phyloP scores from a whole-genome alignment of 2,113 vertebrate species.

The Zootoca vivipara region DNA sequence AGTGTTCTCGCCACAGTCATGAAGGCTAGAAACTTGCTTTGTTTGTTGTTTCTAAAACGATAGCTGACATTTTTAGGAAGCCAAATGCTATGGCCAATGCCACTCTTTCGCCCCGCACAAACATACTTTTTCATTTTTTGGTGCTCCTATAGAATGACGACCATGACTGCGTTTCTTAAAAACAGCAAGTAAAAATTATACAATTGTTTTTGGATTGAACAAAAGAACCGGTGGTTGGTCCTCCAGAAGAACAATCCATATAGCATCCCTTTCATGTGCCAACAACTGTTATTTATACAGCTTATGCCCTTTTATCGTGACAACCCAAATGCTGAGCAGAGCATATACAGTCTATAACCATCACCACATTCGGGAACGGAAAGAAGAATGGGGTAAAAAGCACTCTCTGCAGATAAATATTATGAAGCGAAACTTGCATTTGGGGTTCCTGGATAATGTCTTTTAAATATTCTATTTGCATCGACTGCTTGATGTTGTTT shows the following conservation, averaged over 20 bases:
- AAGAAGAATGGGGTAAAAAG: slow-evolving; percentile 13
- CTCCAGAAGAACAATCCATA: slow-evolving; percentile 66
- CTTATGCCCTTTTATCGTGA: slow-evolving; percentile 73
- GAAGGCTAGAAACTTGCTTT: neutral
- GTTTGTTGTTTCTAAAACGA: neutral
- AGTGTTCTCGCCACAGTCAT: neutral
- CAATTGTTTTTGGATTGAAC: slow-evolving; percentile 48
- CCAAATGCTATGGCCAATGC: neutral
- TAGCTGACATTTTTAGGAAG: neutral
- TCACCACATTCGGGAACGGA: slow-evolving; percentile 54
- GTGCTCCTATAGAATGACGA: neutral
- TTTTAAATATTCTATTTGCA: slow-evolving; percentile 55
- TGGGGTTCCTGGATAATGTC: slow-evolving; percentile 44
- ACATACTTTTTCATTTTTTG: neutral
- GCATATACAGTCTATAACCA: slow-evolving; percentile 57
- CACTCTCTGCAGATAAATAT: slow-evolving; percentile 62
- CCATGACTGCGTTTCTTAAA: slow-evolving; percentile 45
- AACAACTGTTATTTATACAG: slow-evolving; percentile 71
- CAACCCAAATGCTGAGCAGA: slow-evolving; percentile 68
- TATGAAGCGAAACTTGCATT: slow-evolving; percentile 59
- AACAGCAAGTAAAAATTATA: slow-evolving; percentile 63
- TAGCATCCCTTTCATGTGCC: slow-evolving; percentile 69
- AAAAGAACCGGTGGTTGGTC: slow-evolving; percentile 52
- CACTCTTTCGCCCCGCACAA: neutral
- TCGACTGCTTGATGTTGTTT: slow-evolving; percentile 53